Conservation (phyloP, 2,113 vertebrate genomes). For the Ctenodactylus gundi region DNA sequence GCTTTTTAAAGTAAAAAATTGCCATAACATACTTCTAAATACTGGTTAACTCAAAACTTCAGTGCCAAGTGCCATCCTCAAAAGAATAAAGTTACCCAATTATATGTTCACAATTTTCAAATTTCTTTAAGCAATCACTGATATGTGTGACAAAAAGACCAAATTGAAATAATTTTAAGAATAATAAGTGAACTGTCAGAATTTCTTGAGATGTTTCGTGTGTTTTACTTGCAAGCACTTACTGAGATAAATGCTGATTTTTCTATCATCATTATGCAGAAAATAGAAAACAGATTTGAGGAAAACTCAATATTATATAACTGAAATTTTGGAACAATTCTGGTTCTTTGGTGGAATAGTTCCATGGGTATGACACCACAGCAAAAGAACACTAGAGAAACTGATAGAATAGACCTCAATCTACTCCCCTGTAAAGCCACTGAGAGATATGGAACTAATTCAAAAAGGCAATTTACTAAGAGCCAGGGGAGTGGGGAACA, state of each 20-base stretch:
- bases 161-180: constrained; percentile 47
- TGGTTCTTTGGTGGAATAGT: neutral
- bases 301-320: constrained; percentile 24
- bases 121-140: neutral
- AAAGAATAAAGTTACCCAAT: constrained; percentile 11
- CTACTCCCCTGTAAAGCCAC: neutral
- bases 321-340: constrained; percentile 37
- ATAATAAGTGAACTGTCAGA: constrained; percentile 58
- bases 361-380: neutral
- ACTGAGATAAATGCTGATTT: constrained; percentile 44
- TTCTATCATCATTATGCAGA: constrained; percentile 12
- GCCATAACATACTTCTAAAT: neutral
- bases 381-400: neutral
- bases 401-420: neutral
- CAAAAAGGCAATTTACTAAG: neutral
- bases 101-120: constrained; percentile 5
- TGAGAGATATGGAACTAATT: neutral
- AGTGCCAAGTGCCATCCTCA: neutral
- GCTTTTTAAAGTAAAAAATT: constrained; percentile 6
- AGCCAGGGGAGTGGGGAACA: too few species aligned
- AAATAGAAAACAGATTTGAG: constrained; percentile 57
- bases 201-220: constrained; percentile 50
- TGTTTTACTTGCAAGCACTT: constrained; percentile 53
- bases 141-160: constrained; percentile 21
- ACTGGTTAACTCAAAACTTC: neutral